Evolutionary conservation across 35 echinoderm and acorn worm genomes (phyloP).

Genomic region (Apostichopus japonicus): DNA sequence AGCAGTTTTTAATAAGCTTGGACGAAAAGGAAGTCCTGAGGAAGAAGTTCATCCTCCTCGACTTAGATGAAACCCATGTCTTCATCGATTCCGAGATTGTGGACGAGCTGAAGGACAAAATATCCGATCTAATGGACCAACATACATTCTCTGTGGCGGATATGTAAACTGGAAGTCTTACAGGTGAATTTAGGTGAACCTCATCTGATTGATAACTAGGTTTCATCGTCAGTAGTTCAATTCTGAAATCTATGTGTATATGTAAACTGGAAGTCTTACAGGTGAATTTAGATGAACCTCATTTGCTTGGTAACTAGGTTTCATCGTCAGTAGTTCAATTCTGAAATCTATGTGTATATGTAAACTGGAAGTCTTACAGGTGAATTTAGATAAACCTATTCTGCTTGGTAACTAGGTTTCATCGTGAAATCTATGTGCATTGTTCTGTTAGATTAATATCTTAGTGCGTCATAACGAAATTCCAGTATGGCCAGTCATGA

Average conservation of each 20-base stretch:
- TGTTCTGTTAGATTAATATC: no score
- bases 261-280: constrained; percentile 10
- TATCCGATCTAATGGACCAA: constrained; percentile 95
- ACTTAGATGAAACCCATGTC: constrained; percentile 90
- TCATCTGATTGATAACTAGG: no score
- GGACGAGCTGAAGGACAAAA: constrained; percentile 72
- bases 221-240: no score
- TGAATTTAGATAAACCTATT: no score
- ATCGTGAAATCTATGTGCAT: background rate
- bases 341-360: no score
- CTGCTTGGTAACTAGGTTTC: no score
- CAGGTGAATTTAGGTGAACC: background rate
- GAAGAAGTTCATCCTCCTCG: constrained; percentile 82
- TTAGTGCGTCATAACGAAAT: no score
- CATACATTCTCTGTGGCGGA: constrained; percentile 73
- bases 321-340: no score
- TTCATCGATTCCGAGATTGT: constrained; percentile 92
- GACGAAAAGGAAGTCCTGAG: constrained; percentile 81
- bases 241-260: background rate
- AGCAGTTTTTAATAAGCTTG: constrained; percentile 92
- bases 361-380: background rate
- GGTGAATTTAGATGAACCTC: no score
- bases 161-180: constrained; percentile 26
- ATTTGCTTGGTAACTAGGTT: no score
- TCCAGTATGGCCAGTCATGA: no score